Percentiles rank a stretch among this genome's conserved stretches.
phyloP scores from a whole-genome alignment of 2,797 vertebrate species.

The Lagorchestes hirsutus region DNA sequence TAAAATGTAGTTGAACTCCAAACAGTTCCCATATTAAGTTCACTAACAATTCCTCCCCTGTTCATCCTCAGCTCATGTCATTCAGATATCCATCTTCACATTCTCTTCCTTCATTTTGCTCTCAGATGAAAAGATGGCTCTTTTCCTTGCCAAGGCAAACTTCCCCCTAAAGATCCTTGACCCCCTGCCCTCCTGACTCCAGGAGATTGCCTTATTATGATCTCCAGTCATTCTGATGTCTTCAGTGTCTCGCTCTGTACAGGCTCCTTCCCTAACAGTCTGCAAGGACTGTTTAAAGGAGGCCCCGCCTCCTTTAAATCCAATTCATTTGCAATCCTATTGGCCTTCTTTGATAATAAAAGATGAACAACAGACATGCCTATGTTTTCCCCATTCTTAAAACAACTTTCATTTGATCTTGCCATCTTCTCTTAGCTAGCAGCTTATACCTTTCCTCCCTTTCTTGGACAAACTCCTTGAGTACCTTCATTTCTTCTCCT shows the following conservation, averaged over 20 bases:
- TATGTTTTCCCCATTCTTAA: background rate
- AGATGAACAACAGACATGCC: no score
- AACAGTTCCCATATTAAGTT: background rate
- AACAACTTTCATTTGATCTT: background rate
- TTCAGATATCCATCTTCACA: background rate
- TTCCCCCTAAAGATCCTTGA: background rate
- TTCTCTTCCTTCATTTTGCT: background rate
- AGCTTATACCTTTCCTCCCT: background rate
- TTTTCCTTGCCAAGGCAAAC: background rate
- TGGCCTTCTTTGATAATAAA: background rate
- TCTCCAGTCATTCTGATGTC: background rate
- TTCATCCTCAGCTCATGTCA: background rate
- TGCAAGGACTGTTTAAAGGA: no score
- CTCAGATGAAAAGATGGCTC: background rate
- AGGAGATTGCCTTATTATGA: background rate
- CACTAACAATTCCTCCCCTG: background rate
- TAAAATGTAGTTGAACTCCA: background rate
- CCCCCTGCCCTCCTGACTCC: background rate
- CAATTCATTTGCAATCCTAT: background rate
- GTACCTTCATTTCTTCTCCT: background rate
- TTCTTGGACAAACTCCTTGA: background rate
- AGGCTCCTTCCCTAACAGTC: background rate
- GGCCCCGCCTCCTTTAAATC: background rate
- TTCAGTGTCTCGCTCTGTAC: background rate
- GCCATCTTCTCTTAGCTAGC: background rate